Percentiles rank a stretch among this genome's conserved stretches.
Conservation (phyloP, 92 coral and sea anemone species). For the Scolanthus callimorphus region DNA sequence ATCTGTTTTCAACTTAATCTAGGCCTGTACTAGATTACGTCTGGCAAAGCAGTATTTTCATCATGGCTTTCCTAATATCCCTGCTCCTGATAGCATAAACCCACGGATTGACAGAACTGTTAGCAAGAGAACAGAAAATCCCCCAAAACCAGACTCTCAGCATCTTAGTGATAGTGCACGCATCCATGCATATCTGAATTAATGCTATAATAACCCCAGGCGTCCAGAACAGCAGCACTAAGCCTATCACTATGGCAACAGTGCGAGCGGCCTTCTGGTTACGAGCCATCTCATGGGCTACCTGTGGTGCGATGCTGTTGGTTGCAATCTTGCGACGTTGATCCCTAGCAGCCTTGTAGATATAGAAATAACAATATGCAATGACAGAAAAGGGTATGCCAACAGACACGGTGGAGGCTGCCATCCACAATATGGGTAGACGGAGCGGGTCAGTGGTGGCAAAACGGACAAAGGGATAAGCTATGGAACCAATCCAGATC, state of each 20-base stretch:
- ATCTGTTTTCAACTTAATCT: too few species aligned
- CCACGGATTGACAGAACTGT: conserved; percentile 32
- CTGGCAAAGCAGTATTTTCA: conserved; percentile 2
- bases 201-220: conserved; percentile 15
- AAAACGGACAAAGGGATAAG: conserved; percentile 20
- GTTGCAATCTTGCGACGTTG: conserved; percentile 20
- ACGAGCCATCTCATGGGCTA: conserved; percentile 15
- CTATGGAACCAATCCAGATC: conserved; percentile 7
- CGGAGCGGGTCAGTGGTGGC: conserved; percentile 10
- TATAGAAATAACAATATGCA: conserved; percentile 22
- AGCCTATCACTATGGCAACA: conserved; percentile 28
- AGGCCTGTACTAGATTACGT: too few species aligned
- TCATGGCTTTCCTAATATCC: conserved; percentile 19
- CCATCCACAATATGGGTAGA: conserved; percentile 14
- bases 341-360: conserved; percentile 9
- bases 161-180: conserved; percentile 12
- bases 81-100: conserved; percentile 16
- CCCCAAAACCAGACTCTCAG: conserved; percentile 34
- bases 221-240: conserved; percentile 23
- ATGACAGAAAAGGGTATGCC: conserved; percentile 19
- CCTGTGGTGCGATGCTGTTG: not conserved
- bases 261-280: conserved; percentile 31
- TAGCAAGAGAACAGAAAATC: conserved; percentile 17
- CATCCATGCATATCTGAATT: conserved; percentile 9
- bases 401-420: conserved; percentile 6